Conservation (phyloP, 2,888 invertebrate genomes). For the Dendrolimus pini region DNA sequence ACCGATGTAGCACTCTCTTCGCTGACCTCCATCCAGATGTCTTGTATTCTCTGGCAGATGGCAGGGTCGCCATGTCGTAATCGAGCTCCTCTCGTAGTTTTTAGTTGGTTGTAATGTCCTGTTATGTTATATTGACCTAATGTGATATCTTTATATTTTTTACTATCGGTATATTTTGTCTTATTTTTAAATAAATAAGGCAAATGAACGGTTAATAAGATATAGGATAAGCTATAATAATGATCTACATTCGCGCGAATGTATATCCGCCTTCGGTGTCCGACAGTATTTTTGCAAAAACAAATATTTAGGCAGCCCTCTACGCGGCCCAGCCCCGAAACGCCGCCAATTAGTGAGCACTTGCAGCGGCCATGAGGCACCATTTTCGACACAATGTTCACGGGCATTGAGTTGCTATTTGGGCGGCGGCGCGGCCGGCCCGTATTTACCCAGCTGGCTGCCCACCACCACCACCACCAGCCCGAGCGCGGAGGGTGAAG, state of each 20-base stretch:
- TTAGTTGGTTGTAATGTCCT: too few species aligned
- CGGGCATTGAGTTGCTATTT: too few species aligned
- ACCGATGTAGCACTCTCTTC: not conserved
- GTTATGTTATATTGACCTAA: too few species aligned
- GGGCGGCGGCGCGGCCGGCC: not conserved
- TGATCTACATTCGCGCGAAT: too few species aligned
- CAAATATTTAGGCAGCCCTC: constrained; percentile 31
- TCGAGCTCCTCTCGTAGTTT: too few species aligned
- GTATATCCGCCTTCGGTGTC: not conserved
- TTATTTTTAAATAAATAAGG: too few species aligned
- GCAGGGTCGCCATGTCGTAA: not conserved
- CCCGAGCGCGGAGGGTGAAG: not conserved
- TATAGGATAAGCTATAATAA: too few species aligned
- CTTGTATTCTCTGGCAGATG: not conserved
- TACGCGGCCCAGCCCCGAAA: constrained; percentile 19
- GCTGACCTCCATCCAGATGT: not conserved
- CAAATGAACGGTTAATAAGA: too few species aligned
- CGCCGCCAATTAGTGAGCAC: constrained; percentile 12
- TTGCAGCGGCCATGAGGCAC: not conserved
- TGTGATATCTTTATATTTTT: too few species aligned
- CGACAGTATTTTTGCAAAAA: constrained; percentile 9
- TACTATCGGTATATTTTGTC: too few species aligned
- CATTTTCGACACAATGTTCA: too few species aligned
- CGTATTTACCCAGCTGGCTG: not conserved
- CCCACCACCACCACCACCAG: too few species aligned